phyloP scores from a whole-genome alignment of 2,113 vertebrate genomes.

The Microcebus jonahi region DNA sequence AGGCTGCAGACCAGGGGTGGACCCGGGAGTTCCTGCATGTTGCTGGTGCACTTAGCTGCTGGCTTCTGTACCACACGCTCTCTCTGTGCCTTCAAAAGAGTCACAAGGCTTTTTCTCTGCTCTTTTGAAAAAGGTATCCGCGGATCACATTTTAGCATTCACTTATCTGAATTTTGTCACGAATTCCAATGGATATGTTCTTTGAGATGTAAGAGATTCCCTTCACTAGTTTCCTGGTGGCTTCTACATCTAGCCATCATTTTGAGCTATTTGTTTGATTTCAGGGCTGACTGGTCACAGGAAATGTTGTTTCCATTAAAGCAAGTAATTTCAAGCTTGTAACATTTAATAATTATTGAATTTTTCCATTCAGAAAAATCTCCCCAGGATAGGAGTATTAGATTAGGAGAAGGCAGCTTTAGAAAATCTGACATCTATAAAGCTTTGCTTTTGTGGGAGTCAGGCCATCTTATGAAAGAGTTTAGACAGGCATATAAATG shows the following conservation, averaged over 20 bases:
- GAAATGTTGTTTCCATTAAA: conserved; percentile 59
- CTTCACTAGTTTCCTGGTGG: background rate
- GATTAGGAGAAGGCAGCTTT: background rate
- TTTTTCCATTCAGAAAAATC: conserved; percentile 55
- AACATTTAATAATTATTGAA: conserved; percentile 46
- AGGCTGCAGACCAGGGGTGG: background rate
- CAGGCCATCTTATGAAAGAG: background rate
- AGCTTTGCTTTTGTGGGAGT: background rate
- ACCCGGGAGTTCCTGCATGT: accelerated
- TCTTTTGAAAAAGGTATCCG: background rate
- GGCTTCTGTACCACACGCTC: accelerated
- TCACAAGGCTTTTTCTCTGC: background rate
- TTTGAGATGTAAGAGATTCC: background rate
- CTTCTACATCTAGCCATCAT: background rate
- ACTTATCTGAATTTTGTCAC: background rate
- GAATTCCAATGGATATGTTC: background rate
- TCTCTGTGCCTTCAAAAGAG: background rate
- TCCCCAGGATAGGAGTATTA: background rate
- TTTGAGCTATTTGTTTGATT: conserved; percentile 63
- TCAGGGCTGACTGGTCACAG: conserved; percentile 40
- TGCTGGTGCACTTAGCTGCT: background rate
- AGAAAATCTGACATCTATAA: background rate
- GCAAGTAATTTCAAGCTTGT: conserved; percentile 56
- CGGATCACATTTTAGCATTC: background rate
- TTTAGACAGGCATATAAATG: background rate